Percentiles rank a stretch among this genome's conserved stretches.
These are phyloP conservation scores for Megathymus violae DNA, from an alignment of 1,140 invertebrate genomes.

Conservation along the genomic window DNA sequence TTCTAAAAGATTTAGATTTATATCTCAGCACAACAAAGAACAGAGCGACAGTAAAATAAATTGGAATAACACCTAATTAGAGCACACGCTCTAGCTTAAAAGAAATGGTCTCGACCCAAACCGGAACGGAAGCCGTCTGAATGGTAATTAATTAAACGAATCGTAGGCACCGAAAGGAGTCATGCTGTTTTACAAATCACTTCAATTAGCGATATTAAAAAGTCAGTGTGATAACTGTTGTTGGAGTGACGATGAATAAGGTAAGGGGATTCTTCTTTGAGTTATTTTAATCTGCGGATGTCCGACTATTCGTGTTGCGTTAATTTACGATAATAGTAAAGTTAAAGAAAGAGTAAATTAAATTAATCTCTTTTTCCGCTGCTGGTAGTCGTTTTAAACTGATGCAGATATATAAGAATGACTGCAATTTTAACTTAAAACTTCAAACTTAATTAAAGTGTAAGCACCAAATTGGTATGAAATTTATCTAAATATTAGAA, in stretches of 20 bases:
- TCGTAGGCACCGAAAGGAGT: conserved; percentile 82
- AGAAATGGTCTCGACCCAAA: conserved; percentile 62
- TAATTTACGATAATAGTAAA: too few species aligned
- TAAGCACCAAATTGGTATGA: too few species aligned
- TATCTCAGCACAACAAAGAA: conserved; percentile 22
- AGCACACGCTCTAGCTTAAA: conserved; percentile 52
- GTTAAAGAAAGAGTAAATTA: too few species aligned
- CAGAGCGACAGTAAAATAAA: conserved; percentile 15
- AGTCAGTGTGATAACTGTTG: conserved; percentile 71
- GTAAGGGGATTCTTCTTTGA: conserved; percentile 22
- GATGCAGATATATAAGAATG: too few species aligned
- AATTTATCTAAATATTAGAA: too few species aligned
- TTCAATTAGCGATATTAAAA: conserved; percentile 83
- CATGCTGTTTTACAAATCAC: conserved; percentile 84
- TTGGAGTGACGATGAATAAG: conserved; percentile 59
- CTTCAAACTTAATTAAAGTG: too few species aligned
- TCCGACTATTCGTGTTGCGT: too few species aligned
- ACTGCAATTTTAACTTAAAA: too few species aligned
- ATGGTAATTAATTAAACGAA: conserved; percentile 82
- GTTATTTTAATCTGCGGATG: conserved; percentile 18
- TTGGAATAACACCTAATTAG: conserved; percentile 30
- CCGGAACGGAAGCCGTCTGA: conserved; percentile 76
- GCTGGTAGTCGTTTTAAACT: too few species aligned
- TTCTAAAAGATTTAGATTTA: too few species aligned
- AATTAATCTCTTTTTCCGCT: too few species aligned